Conservation (phyloP, 2,797 vertebrate genomes). For the Anguilla pacifica region DNA sequence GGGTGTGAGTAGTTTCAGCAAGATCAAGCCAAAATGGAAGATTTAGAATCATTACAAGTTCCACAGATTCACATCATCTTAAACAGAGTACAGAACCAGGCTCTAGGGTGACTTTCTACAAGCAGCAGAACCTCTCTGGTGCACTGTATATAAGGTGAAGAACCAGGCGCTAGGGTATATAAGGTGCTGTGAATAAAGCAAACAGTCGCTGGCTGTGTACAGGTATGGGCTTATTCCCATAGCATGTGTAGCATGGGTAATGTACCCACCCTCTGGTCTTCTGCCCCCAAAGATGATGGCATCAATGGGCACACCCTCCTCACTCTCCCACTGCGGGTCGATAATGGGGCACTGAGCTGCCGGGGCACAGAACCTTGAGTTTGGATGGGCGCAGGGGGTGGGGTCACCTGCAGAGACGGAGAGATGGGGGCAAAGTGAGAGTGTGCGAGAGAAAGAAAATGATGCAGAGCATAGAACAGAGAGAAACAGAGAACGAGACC, state of each 20-base stretch:
- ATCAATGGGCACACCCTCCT: slow-evolving; percentile 89
- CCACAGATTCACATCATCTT: too few relatives aligned
- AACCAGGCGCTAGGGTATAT: neutral
- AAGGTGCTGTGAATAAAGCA: neutral
- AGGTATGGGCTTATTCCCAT: neutral
- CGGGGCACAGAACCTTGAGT: slow-evolving; percentile 89
- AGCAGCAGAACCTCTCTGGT: too few relatives aligned
- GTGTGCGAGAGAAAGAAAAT: neutral
- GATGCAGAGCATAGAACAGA: neutral
- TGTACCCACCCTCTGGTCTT: slow-evolving; percentile 80
- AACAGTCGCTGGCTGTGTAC: neutral
- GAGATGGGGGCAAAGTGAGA: neutral
- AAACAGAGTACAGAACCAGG: neutral
- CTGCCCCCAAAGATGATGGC: slow-evolving; percentile 91
- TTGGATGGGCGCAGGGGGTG: slow-evolving; percentile 82
- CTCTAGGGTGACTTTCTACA: neutral
- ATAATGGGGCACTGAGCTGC: slow-evolving; percentile 90
- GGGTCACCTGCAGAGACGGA: slow-evolving; percentile 68
- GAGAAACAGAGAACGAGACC: neutral
- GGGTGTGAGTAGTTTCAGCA: too few relatives aligned
- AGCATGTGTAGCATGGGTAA: neutral
- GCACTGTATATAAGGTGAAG: neutral
- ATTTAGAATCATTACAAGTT: too few relatives aligned
- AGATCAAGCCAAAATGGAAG: neutral
- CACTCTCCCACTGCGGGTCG: slow-evolving; percentile 87